Conservation (phyloP, 2,113 vertebrate genomes). For the Phoxinus phoxinus region DNA sequence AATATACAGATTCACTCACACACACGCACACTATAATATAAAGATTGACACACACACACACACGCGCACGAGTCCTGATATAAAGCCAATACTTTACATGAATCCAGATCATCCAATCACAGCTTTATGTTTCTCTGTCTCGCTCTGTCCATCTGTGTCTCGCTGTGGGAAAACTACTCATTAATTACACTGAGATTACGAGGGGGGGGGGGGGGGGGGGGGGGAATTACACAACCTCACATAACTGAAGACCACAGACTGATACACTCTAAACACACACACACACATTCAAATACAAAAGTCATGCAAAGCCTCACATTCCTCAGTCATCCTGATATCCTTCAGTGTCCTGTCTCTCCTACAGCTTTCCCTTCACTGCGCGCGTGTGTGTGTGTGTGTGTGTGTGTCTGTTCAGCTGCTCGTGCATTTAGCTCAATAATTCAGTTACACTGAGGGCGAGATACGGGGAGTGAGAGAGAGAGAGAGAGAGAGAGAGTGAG, state of each 20-base stretch:
- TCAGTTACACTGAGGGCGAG: conserved; percentile 39
- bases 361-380: not conserved
- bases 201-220: conserved; percentile 43
- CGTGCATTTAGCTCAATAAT: conserved; percentile 50
- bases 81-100: not conserved
- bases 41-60: not conserved
- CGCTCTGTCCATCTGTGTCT: conserved; percentile 64
- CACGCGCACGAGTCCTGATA: not conserved
- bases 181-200: conserved; percentile 60
- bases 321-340: not conserved
- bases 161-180: conserved; percentile 80
- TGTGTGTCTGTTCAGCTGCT: not conserved
- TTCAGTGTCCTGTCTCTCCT: not conserved
- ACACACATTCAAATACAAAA: not conserved
- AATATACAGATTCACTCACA: too few species aligned
- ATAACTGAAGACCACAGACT: not conserved
- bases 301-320: conserved; percentile 25
- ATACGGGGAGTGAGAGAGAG: not conserved
- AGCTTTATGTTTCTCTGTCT: conserved; percentile 9
- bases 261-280: not conserved
- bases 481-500: too few species aligned
- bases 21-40: not conserved
- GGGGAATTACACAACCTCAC: conserved; percentile 6
- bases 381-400: too few species aligned
- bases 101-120: conserved; percentile 11